A percentile compares a stretch with the other conserved stretches of the same genome.
These are phyloP conservation scores for Coptotermes formosanus DNA, from an alignment of 1,140 invertebrate genomes.

Conservation along the genomic window DNA sequence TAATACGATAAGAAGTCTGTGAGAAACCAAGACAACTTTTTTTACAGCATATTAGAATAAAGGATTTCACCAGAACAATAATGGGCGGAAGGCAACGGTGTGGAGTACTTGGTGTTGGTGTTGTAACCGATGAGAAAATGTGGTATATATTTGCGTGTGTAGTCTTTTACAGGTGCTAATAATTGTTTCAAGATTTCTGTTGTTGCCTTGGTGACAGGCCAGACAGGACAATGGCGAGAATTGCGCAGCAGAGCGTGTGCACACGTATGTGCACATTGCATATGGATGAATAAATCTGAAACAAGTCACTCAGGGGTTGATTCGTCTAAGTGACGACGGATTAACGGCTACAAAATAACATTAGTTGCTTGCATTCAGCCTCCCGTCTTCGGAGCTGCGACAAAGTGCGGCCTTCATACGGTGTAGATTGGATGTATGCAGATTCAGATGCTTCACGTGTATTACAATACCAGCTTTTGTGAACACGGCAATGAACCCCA, in stretches of 20 bases:
- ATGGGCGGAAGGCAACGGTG: neutral
- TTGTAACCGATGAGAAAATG: conserved; percentile 19
- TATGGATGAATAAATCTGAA: neutral
- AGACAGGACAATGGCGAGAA: conserved; percentile 11
- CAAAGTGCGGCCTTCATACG: too few relatives aligned
- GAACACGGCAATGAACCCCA: too few relatives aligned
- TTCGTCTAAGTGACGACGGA: neutral
- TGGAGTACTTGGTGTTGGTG: neutral
- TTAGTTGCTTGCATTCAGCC: too few relatives aligned
- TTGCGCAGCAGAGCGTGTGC: neutral
- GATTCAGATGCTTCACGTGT: too few relatives aligned
- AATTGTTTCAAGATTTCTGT: neutral
- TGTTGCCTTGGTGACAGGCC: conserved; percentile 14
- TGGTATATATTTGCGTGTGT: neutral
- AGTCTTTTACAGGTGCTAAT: conserved; percentile 13
- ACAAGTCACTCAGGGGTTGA: neutral
- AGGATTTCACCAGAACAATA: neutral
- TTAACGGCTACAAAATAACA: too few relatives aligned
- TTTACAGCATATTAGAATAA: conserved; percentile 14
- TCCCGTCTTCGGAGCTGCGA: too few relatives aligned
- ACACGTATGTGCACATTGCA: neutral
- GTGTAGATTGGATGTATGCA: too few relatives aligned
- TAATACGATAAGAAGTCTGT: neutral
- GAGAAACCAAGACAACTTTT: neutral
- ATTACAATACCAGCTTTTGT: too few relatives aligned